These are phyloP conservation scores for Drosophila tristis DNA, from an alignment of 1,140 invertebrate genomes.

Conservation along the genomic window DNA sequence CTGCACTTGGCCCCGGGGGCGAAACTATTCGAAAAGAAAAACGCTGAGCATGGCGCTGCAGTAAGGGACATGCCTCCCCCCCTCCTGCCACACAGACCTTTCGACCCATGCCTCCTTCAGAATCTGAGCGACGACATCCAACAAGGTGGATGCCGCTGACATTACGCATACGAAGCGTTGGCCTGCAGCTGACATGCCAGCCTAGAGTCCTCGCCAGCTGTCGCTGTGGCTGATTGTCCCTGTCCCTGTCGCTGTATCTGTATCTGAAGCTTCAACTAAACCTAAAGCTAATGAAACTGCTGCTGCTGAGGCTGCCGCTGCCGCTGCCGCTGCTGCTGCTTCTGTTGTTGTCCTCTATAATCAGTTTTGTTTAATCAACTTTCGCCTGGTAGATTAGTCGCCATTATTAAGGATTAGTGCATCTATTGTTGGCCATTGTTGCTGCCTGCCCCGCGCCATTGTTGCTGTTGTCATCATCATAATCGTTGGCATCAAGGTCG, in stretches of 20 bases:
- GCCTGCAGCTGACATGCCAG: conserved; percentile 42
- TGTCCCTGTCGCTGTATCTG: conserved; percentile 19
- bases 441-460: conserved; percentile 8
- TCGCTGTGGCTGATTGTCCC: conserved; percentile 11
- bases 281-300: neutral
- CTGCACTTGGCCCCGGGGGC: conserved; percentile 58
- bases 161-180: conserved; percentile 60
- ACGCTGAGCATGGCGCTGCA: conserved; percentile 42
- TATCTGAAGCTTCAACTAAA: conserved; percentile 18
- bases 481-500: conserved; percentile 62
- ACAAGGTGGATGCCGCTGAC: conserved; percentile 18
- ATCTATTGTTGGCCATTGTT: conserved; percentile 31
- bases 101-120: conserved; percentile 1
- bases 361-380: conserved; percentile 68
- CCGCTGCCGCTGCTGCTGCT: neutral
- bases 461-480: conserved; percentile 20
- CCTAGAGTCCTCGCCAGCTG: conserved; percentile 28
- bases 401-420: conserved; percentile 71
- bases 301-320: no score
- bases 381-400: conserved; percentile 61
- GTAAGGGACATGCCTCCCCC: conserved; percentile 10
- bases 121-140: conserved; percentile 25
- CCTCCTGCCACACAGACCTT: no score
- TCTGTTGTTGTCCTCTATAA: conserved; percentile 34
- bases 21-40: conserved; percentile 78